These are phyloP conservation scores for Gavia stellata DNA, from an alignment of 2,113 vertebrate genomes.

Conservation along the genomic window DNA sequence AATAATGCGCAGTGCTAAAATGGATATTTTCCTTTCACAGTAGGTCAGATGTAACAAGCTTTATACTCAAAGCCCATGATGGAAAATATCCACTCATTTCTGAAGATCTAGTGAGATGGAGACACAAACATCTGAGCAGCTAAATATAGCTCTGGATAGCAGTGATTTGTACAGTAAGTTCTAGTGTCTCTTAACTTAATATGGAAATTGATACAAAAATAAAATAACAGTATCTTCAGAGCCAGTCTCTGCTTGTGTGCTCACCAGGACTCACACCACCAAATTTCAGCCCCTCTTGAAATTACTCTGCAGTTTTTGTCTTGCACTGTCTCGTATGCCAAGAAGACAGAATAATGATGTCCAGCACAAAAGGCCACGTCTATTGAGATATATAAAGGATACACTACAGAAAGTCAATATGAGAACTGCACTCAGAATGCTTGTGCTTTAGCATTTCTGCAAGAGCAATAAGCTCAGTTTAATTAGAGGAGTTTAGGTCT, in stretches of 20 bases:
- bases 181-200: slow-evolving; percentile 7
- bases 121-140: not conserved
- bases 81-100: slow-evolving; percentile 20
- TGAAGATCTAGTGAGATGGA: not conserved
- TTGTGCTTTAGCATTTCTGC: not conserved
- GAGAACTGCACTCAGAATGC: not conserved
- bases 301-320: not conserved
- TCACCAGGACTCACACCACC: not conserved
- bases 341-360: not conserved
- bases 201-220: slow-evolving; percentile 12
- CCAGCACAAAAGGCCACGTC: not conserved
- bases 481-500: not conserved
- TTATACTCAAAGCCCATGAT: not conserved
- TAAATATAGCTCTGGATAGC: slow-evolving; percentile 25
- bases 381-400: not conserved
- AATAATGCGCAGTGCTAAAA: not conserved
- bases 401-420: slow-evolving; percentile 4
- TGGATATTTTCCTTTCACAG: not conserved
- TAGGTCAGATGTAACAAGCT: not conserved
- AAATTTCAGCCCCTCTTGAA: not conserved
- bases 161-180: not conserved
- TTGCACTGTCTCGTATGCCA: not conserved
- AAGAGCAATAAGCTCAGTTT: not conserved
- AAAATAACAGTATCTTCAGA: slow-evolving; percentile 9
- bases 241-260: not conserved